These are phyloP conservation scores for Sphaerophoria rueppellii DNA, from an alignment of 2,888 invertebrate species.

Conservation along the genomic window DNA sequence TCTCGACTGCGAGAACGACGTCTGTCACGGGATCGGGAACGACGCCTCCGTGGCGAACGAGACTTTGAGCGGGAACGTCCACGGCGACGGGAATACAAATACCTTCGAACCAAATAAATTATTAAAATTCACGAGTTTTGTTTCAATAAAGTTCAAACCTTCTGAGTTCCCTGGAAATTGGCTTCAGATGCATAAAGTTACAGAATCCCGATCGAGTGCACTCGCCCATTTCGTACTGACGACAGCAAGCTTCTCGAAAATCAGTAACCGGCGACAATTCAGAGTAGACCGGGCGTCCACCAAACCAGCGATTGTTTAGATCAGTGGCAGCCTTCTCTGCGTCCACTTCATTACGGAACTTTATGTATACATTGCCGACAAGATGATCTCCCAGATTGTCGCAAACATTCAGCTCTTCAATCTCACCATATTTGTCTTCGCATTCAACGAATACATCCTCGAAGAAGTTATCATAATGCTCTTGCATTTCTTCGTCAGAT, in stretches of 20 bases:
- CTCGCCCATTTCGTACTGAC: constrained; percentile 99
- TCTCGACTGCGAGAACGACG: constrained; percentile 81
- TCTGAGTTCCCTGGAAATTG: constrained; percentile 96
- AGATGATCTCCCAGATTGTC: constrained; percentile 99
- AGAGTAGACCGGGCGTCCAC: constrained; percentile 98
- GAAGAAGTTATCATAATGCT: constrained; percentile 99
- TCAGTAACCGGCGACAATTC: constrained; percentile 99
- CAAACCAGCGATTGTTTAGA: constrained; percentile 99
- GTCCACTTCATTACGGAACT: constrained; percentile 98
- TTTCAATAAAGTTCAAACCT: constrained; percentile 86
- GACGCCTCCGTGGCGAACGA: constrained; percentile 80
- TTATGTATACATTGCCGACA: constrained; percentile 99
- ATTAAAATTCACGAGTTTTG: too few species aligned
- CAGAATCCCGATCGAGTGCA: constrained; percentile 99
- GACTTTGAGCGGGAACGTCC: constrained; percentile 82
- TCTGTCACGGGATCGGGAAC: constrained; percentile 80
- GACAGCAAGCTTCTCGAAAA: constrained; percentile 99
- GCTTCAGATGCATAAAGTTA: constrained; percentile 99
- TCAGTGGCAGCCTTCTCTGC: constrained; percentile 98
- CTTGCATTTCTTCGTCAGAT: constrained; percentile 99
- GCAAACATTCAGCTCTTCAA: constrained; percentile 99
- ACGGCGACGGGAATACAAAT: constrained; percentile 89
- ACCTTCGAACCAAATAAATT: constrained; percentile 83
- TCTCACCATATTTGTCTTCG: constrained; percentile 99
- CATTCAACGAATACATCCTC: constrained; percentile 99